Conservation (phyloP, 2,113 vertebrate genomes). For the Sardina pilchardus region DNA sequence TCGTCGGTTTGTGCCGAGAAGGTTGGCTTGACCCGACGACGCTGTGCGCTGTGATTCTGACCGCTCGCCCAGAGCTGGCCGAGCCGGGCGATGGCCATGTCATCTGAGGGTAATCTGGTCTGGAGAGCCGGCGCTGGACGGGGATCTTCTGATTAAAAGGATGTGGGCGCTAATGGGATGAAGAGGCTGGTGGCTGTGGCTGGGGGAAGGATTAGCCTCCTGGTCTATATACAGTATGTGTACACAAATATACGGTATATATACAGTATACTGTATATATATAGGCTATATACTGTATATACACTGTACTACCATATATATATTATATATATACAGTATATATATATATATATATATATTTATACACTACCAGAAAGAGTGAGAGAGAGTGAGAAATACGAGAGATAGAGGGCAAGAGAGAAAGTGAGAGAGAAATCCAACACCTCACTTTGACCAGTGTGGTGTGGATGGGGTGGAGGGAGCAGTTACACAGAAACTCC, state of each 20-base stretch:
- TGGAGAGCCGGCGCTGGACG: not conserved
- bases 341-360: no score
- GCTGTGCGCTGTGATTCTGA: no score
- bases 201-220: not conserved
- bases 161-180: slow-evolving; percentile 16
- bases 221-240: not conserved
- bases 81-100: not conserved
- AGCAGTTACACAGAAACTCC: not conserved
- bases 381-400: no score
- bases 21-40: not conserved
- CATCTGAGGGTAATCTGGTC: slow-evolving; percentile 13
- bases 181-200: not conserved
- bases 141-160: slow-evolving; percentile 27
- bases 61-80: not conserved
- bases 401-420: no score
- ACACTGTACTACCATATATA: no score
- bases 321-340: no score
- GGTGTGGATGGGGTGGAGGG: not conserved
- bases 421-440: slow-evolving; percentile 1
- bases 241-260: not conserved
- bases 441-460: slow-evolving; percentile 13
- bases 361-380: no score
- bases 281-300: no score
- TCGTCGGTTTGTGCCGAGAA: not conserved
- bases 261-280: no score